Evolutionary conservation across 2,113 vertebrate species (phyloP), one percentile per base, ranked within the genome.

Genomic region (Cnemophilus loriae): DNA sequence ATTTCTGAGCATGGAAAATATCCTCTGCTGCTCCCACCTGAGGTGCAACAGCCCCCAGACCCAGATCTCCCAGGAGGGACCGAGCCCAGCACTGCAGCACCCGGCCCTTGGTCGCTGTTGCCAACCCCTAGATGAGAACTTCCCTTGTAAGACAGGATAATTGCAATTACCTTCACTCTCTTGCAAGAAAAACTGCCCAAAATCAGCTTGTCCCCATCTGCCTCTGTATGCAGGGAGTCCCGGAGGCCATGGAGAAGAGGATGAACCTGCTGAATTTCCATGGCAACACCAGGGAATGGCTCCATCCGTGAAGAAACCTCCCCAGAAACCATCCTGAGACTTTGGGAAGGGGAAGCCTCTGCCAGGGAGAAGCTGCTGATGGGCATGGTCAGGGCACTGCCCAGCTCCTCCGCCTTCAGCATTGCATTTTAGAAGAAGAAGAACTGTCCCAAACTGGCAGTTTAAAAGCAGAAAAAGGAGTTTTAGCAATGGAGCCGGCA

Each of bases 241-340:
- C 6, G 19, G 47, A 79, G 79, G 78, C 91, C 32, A 13, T 30
- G 26, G 91, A 84, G 95, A 59, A 84, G 86, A 93, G 77, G 79
- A 86, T 91, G 94, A 96, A 75, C 78, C 78, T 89, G 78, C 68
- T 86, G 68, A 74, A 96, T 97, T 94, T 86, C 95, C 95, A 91
- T 97, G 88, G 91, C 84, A 97, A 96, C 95, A 32, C 73, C 77
- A 85, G 64, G 55, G 87, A 91, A 82, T 17, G 23, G 35, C 77
- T 89, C 75, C 79, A 74, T 94, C 81, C 10, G 0, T 33, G 81
- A 42, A 91, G 75, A 89, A 84, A 81, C 35, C 64, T 79, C 90
- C 78, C 68, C 24, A 20, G 21, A 50, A 92, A 35, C 33, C 47
- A 26, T 21, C 84, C 82, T 9, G 75, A 55, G 81, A 49, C 53